A percentile compares a stretch with the other conserved stretches of the same genome.
Conservation (phyloP, 2,888 invertebrate species). For the Trichacis sp. region DNA sequence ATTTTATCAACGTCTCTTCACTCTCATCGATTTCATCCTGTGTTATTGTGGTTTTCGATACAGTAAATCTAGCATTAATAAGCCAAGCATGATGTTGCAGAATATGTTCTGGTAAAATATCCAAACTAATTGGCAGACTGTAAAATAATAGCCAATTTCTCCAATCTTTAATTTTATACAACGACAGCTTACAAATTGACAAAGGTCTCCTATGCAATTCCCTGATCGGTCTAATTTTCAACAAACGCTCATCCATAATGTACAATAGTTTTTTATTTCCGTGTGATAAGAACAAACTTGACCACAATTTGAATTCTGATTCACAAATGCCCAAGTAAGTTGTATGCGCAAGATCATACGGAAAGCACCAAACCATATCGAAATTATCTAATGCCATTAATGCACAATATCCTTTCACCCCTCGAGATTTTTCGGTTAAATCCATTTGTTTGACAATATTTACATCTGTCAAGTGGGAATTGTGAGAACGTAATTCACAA, state of each 20-base stretch:
- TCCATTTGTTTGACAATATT: conserved; percentile 6
- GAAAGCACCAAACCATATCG: conserved; percentile 32
- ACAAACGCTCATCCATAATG: conserved; percentile 18
- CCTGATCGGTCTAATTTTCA: conserved; percentile 18
- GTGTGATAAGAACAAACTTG: too few relatives aligned
- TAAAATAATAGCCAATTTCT: too few relatives aligned
- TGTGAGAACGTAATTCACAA: conserved; percentile 4
- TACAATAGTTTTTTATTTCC: too few relatives aligned
- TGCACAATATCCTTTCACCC: conserved; percentile 23
- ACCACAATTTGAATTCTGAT: conserved; percentile 8
- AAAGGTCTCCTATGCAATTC: conserved; percentile 21
- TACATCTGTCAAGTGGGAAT: conserved; percentile 1
- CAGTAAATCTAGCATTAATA: too few relatives aligned
- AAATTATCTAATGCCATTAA: conserved; percentile 14
- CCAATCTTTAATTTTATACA: conserved; percentile 28
- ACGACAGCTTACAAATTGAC: conserved; percentile 5
- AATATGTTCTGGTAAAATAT: too few relatives aligned
- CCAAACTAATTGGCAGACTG: too few relatives aligned
- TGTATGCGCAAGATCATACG: conserved; percentile 32
- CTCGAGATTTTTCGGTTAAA: conserved; percentile 10
- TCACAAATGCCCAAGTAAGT: conserved; percentile 20
- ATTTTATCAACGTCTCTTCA: too few relatives aligned
- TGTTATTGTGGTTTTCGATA: too few relatives aligned
- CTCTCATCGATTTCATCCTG: too few relatives aligned
- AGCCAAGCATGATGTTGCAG: too few relatives aligned